Evolutionary conservation across 2,888 invertebrate species (phyloP).

Genomic region (Drosophila helvetica): DNA sequence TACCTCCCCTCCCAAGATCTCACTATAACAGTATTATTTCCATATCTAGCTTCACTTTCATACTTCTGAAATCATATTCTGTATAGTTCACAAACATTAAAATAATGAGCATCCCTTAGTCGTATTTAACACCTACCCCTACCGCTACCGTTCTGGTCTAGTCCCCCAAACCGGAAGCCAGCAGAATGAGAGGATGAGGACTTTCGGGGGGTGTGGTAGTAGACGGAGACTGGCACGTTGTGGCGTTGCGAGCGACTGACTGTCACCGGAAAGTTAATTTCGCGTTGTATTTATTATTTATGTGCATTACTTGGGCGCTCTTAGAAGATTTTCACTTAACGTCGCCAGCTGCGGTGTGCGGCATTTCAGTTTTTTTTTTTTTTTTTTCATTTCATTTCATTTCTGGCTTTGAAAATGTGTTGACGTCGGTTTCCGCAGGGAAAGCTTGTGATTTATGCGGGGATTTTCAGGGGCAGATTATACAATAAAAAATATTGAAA

Average conservation of each 20-base stretch:
- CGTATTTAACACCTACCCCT: not conserved
- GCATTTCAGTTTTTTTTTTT: constrained; percentile 3
- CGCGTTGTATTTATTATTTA: constrained; percentile 74
- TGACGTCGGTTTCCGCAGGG: constrained; percentile 2
- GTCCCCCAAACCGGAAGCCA: not conserved
- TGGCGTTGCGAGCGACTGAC: constrained; percentile 42
- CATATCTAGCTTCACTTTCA: too few relatives aligned
- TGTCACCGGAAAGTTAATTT: constrained; percentile 76
- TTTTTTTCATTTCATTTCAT: constrained; percentile 54
- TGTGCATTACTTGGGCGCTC: constrained; percentile 69
- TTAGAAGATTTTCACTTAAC: constrained; percentile 72
- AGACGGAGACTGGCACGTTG: constrained; percentile 57
- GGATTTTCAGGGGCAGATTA: not conserved
- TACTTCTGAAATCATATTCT: not conserved
- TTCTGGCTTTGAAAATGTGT: constrained; percentile 23
- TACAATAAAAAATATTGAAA: not conserved
- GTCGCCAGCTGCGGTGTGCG: constrained; percentile 35
- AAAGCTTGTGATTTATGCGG: constrained; percentile 1
- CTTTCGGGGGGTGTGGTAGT: not conserved
- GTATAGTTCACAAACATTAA: not conserved
- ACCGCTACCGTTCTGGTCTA: not conserved
- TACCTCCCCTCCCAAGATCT: too few relatives aligned
- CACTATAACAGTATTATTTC: too few relatives aligned
- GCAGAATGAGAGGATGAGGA: not conserved
- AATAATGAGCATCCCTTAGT: not conserved